Base-by-base conservation (phyloP, 2,113 vertebrate genomes). In the Ammodytes dubius region DNA sequence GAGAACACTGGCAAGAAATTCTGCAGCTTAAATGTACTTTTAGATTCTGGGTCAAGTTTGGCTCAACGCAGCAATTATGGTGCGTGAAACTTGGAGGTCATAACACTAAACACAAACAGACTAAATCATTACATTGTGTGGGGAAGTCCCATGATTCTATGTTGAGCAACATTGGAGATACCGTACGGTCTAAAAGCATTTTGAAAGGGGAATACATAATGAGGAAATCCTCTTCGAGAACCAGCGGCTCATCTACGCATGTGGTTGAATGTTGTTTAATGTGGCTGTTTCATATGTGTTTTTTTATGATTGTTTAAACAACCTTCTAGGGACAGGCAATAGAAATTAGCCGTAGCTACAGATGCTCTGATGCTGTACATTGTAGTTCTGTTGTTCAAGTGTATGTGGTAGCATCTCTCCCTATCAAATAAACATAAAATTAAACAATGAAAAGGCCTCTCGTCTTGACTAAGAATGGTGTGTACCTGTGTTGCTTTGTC, bases 401-500 rank as follows among this genome's bases (percentile, higher is more conserved):
- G 27, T 27, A 27, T 27, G 27, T 27, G 27, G 27, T 27, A 27
- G 27, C 27, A 27, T 27, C 27, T 27, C 27, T 27, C 27, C 27
- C 27, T 27, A 27, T 27, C 27, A 27, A 27, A 27, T 27, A 27
- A 27, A 27, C 27, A 27, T 27, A 27, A 27, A 27, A 27, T 27
- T 27, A 27, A 27, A 27, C 27, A 27, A 27, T 27, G 2, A 27
- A 27, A 2, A 27, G 27, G 27, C 27, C 27, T 27, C 27, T 27
- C 27, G 27, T 27, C 27, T 27, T 2, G 27, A 27, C 27, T 27
- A 27, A 27, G 58, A 69, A 50, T 12, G 59, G 17, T 2, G 68
- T 82, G 92, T 97, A 99, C 98, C 97, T 99, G 98, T 73, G 98
- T 99, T 86, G 97, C 95, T 95, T 99, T 98, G 94, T 99, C 98